Evolutionary conservation across 2,888 invertebrate species (phyloP), one percentile per base, ranked within the genome.

Genomic region (Ichneumoninae sp.): DNA sequence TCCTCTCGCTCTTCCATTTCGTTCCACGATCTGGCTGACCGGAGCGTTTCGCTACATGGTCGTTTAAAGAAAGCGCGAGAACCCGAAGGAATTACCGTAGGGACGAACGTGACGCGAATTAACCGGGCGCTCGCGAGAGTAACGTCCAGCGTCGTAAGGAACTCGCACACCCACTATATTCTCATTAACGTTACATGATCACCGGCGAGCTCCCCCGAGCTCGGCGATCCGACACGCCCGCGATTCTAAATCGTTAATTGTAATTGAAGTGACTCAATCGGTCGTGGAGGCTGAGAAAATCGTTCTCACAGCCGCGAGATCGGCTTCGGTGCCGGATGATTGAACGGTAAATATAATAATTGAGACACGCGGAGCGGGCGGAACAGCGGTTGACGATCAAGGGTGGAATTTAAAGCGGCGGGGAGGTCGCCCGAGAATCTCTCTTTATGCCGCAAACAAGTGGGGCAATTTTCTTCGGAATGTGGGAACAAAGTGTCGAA

Each of bases 31-130:
- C 65, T 68, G 26, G 78, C 78, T 73, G 63, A 36, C 81, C 36
- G 70, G 10, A 13, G 63, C 52, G 30, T 81, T 70, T 85, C 52
- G 77, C 73, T 81, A 69, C 69, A 76, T 54, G 63, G 73, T 78
- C 70, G 40, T 81, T 79, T 81, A 78, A 73, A 85, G 83, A 83
- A 83, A 83, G 80, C 77, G 50, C 66, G 65, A 68, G 26, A 69
- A 69, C 71, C 77, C 54, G 60, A 74, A 71, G 78, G 52, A 86
- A 84, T 86, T 84, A 84, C 76, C 81, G 79, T 63, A 66, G 84
- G 78, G 84, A 84, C 78, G 78, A 83, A 83, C 84, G 86, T 84
- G 84, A 83, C 65, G 30, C 13, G 85, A 83, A 85, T 85, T 54
- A 73, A 79, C 68, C 30, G 79, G 40, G 36, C 40, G 54, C 36